These are phyloP conservation scores for Prionace glauca DNA, from an alignment of 2,797 vertebrate genomes.

Conservation along the genomic window DNA sequence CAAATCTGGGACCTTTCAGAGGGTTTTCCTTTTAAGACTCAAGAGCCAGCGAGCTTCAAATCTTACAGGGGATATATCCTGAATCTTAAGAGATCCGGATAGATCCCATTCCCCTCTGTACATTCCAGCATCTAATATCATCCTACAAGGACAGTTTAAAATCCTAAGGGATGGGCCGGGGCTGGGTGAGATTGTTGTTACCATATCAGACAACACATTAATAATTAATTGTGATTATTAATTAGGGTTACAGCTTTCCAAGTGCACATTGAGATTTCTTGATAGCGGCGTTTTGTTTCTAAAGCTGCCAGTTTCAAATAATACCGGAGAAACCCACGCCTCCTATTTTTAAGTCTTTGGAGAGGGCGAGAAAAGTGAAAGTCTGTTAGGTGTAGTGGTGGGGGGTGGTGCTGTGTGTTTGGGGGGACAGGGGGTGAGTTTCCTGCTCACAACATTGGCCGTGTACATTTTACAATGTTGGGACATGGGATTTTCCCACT, in stretches of 20 bases:
- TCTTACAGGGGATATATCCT: background rate
- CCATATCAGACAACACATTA: slow-evolving; percentile 30
- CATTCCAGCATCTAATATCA: background rate
- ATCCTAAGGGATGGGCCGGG: background rate
- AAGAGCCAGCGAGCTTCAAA: background rate
- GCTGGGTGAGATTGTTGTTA: background rate
- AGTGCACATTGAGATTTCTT: background rate
- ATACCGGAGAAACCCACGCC: background rate
- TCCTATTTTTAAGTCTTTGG: background rate
- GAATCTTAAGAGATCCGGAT: background rate
- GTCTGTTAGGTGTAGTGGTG: background rate
- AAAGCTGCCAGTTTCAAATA: background rate
- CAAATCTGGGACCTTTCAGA: background rate
- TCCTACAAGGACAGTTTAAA: background rate
- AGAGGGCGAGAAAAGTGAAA: no score
- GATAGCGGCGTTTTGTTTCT: background rate
- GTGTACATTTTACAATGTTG: background rate
- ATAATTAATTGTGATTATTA: slow-evolving; percentile 34
- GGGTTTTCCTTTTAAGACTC: background rate
- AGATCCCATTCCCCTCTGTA: background rate
- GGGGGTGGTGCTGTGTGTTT: no score
- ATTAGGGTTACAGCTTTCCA: slow-evolving; percentile 3
- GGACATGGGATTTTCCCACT: background rate
- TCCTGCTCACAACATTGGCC: background rate
- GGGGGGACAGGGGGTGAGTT: no score